Conservation (phyloP, 2,113 vertebrate species). For the Sorex fumeus region DNA sequence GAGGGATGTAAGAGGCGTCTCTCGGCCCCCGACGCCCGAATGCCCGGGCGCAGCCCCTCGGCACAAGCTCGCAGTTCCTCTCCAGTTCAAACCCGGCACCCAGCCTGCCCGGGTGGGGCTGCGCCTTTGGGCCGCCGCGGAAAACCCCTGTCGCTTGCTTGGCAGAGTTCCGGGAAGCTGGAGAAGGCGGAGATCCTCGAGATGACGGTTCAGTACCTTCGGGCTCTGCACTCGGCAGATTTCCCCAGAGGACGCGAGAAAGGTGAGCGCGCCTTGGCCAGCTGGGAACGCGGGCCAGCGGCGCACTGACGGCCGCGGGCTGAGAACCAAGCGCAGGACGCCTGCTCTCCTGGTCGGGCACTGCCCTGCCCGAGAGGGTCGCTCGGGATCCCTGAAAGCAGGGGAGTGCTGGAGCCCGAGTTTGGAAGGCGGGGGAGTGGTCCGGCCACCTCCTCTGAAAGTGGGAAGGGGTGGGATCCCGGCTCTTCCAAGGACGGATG, state of each 20-base stretch:
- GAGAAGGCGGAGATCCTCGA: slow-evolving; percentile 99
- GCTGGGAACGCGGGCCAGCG: background rate
- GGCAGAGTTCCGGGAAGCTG: slow-evolving; percentile 96
- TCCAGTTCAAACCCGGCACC: background rate
- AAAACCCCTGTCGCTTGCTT: background rate
- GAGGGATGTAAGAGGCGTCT: background rate
- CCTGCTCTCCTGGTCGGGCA: background rate
- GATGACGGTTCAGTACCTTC: slow-evolving; percentile 98
- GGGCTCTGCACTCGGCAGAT: slow-evolving; percentile 96
- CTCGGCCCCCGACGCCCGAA: background rate
- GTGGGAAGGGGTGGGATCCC: background rate
- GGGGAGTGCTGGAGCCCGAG: too few relatives aligned
- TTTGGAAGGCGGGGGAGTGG: background rate
- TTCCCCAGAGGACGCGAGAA: slow-evolving; percentile 97
- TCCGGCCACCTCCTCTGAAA: background rate
- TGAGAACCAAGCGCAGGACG: background rate
- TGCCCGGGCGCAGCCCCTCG: background rate
- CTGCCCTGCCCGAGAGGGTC: accelerated
- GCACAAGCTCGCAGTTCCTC: background rate
- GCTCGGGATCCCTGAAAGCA: background rate
- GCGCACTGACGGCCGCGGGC: background rate
- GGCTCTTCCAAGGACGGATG: background rate
- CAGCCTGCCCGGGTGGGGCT: background rate
- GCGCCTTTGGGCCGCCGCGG: background rate
- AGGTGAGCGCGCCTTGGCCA: slow-evolving; percentile 86